Conservation (phyloP, 2,797 vertebrate species). For the Odontamblyopus lacepedii region DNA sequence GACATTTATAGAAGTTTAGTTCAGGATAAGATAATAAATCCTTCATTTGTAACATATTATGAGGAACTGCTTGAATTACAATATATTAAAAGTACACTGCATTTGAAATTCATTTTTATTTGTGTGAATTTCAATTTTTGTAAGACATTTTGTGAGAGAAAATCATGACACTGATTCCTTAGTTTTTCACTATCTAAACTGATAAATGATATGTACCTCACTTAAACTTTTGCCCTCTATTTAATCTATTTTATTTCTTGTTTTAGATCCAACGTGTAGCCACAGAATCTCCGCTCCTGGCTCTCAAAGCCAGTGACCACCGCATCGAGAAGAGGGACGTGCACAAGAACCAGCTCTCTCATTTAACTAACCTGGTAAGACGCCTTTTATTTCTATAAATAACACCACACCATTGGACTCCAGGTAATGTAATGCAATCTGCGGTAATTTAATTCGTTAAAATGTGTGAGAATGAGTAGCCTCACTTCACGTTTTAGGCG, state of each 20-base stretch:
- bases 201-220: constrained; percentile 29
- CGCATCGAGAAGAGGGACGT: constrained; percentile 74
- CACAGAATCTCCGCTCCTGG: constrained; percentile 66
- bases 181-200: no score
- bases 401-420: background rate
- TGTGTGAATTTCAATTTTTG: no score
- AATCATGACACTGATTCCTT: no score
- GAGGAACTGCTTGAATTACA: no score
- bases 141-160: constrained; percentile 21
- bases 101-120: no score
- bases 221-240: constrained; percentile 32
- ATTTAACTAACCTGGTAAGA: constrained; percentile 80
- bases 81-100: no score
- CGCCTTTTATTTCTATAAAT: background rate
- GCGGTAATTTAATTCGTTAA: constrained; percentile 7
- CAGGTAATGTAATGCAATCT: constrained; percentile 21
- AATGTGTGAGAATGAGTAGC: constrained; percentile 16
- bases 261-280: constrained; percentile 72
- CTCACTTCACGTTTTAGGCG: constrained; percentile 14
- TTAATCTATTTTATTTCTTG: constrained; percentile 26
- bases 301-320: constrained; percentile 64
- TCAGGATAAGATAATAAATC: no score
- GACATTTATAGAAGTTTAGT: no score
- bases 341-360: constrained; percentile 64
- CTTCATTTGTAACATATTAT: no score